A percentile compares a stretch with the other conserved stretches of the same genome.
These are phyloP conservation scores for Sitobion miscanthi DNA, from an alignment of 1,140 invertebrate species.

Conservation along the genomic window DNA sequence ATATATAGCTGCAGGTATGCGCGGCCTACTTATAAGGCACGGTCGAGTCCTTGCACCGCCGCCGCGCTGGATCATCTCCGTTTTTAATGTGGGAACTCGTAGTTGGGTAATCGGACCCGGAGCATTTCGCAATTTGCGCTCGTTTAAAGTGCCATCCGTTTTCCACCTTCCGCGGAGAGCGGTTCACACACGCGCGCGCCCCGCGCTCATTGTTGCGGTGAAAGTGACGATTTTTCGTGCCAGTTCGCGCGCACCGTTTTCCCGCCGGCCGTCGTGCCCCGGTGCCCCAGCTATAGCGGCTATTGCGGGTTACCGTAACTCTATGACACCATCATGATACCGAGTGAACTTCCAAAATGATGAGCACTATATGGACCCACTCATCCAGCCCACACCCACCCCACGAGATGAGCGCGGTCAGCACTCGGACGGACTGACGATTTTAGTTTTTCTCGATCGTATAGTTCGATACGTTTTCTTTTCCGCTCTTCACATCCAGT, in stretches of 20 bases:
- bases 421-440: background rate
- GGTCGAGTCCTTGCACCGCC: background rate
- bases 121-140: background rate
- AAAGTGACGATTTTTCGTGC: slow-evolving; percentile 47
- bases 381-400: too few species aligned
- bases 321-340: background rate
- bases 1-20: background rate
- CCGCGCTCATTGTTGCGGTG: slow-evolving; percentile 33
- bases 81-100: slow-evolving; percentile 42
- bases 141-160: slow-evolving; percentile 36
- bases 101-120: slow-evolving; percentile 22
- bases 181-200: slow-evolving; percentile 10
- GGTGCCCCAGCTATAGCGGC: too few species aligned
- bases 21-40: background rate
- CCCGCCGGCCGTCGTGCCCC: background rate
- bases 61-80: background rate
- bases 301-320: background rate
- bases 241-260: background rate
- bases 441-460: background rate
- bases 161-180: background rate
- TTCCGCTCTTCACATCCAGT: too few species aligned
- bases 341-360: background rate
- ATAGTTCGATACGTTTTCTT: background rate
- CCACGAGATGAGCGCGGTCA: too few species aligned
- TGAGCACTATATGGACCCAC: too few species aligned